Evolutionary conservation across 1,140 invertebrate genomes (phyloP).

Genomic region (Dufourea novaeangliae): DNA sequence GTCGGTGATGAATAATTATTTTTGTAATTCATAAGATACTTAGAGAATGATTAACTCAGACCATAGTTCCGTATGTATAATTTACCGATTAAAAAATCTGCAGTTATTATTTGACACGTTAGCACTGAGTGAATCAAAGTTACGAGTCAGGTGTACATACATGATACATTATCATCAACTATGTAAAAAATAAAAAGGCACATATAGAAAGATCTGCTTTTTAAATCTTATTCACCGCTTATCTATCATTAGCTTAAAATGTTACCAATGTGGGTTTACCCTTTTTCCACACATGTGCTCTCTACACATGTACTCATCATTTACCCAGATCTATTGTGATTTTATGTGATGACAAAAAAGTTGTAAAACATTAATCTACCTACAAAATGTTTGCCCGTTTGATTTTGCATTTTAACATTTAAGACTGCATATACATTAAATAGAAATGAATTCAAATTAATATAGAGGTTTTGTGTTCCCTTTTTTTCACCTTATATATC

Average conservation of each 20-base stretch:
- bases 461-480: constrained; percentile 48
- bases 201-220: constrained; percentile 46
- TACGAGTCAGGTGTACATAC: constrained; percentile 31
- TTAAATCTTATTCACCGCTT: constrained; percentile 33
- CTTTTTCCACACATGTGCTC: constrained; percentile 69
- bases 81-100: constrained; percentile 25
- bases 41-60: constrained; percentile 24
- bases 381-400: constrained; percentile 69
- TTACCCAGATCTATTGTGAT: constrained; percentile 65
- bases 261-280: constrained; percentile 62
- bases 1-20: constrained; percentile 27
- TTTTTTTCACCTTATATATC: constrained; percentile 51
- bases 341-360: constrained; percentile 66
- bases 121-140: constrained; percentile 32
- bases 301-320: constrained; percentile 57
- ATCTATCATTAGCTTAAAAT: constrained; percentile 25
- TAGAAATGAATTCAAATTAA: constrained; percentile 60
- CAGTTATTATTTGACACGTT: constrained; percentile 6
- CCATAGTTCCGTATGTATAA: constrained; percentile 19
- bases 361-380: constrained; percentile 68
- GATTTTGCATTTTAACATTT: constrained; percentile 73
- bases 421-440: constrained; percentile 67
- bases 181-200: constrained; percentile 50
- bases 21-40: constrained; percentile 11
- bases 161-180: constrained; percentile 38